phyloP scores from a whole-genome alignment of 2,113 vertebrate species.

The Sturnus vulgaris region DNA sequence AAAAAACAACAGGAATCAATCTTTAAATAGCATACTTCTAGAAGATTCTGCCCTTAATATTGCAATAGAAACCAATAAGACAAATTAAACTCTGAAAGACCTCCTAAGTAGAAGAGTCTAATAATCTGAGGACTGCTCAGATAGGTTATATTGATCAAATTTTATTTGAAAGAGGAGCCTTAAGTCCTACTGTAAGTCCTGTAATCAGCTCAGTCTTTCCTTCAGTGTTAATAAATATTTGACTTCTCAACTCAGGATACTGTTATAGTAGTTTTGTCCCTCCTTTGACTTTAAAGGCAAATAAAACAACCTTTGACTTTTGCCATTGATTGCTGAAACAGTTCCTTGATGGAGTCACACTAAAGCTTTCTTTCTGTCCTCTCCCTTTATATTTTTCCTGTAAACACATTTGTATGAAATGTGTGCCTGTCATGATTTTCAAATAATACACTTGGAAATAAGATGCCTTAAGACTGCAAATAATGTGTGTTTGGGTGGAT shows the following conservation, averaged over 20 bases:
- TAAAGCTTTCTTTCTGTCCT: background rate
- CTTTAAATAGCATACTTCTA: background rate
- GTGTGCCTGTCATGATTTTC: background rate
- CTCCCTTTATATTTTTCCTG: background rate
- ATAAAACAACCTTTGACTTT: constrained; percentile 74
- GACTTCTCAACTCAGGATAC: constrained; percentile 64
- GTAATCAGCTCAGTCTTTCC: constrained; percentile 5
- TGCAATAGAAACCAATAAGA: background rate
- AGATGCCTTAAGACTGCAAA: background rate
- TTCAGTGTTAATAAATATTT: constrained; percentile 56
- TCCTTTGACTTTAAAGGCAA: constrained; percentile 66
- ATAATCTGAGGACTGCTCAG: background rate
- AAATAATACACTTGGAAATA: background rate
- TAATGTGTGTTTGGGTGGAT: background rate
- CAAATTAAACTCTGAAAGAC: constrained; percentile 35
- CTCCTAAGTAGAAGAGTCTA: constrained; percentile 22
- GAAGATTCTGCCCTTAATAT: background rate
- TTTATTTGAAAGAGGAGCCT: constrained; percentile 37
- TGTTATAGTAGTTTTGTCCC: constrained; percentile 68
- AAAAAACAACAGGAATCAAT: background rate
- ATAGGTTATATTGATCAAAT: constrained; percentile 20
- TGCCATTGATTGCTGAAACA: constrained; percentile 64
- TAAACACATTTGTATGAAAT: background rate
- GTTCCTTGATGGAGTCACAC: constrained; percentile 4
- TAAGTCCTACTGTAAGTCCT: background rate